Conservation (phyloP, 2,797 vertebrate genomes). For the Megalops cyprinoides region DNA sequence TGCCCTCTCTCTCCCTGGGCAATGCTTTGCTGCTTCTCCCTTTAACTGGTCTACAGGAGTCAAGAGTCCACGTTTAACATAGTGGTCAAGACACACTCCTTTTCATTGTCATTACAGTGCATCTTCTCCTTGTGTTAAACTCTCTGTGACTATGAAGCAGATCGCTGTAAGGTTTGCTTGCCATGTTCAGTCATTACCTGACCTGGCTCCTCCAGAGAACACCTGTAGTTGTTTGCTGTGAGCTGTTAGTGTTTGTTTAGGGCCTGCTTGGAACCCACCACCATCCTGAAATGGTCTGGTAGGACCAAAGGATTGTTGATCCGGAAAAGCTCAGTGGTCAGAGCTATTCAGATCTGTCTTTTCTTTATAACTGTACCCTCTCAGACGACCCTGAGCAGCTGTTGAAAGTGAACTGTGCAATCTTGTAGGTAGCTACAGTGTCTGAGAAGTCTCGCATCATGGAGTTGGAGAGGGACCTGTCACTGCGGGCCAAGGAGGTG, state of each 20-base stretch:
- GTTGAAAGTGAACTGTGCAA: background rate
- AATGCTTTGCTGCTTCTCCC: constrained; percentile 35
- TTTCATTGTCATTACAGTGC: background rate
- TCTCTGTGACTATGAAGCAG: background rate
- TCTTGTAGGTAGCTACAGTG: constrained; percentile 90
- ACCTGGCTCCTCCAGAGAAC: constrained; percentile 28
- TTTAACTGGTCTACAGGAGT: constrained; percentile 2
- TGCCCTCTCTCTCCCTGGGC: constrained; percentile 45
- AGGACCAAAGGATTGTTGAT: background rate
- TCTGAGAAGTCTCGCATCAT: constrained; percentile 96
- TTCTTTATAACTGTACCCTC: background rate
- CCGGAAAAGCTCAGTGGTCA: constrained; percentile 7
- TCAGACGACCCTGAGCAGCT: too few relatives aligned
- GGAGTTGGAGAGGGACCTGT: constrained; percentile 91
- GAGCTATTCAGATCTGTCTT: background rate
- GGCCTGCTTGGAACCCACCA: constrained; percentile 26
- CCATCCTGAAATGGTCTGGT: constrained; percentile 34
- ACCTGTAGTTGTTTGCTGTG: constrained; percentile 4
- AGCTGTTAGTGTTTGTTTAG: constrained; percentile 19
- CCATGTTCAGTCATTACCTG: background rate
- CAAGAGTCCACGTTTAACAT: background rate
- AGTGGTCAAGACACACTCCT: background rate
- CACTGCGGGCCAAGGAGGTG: constrained; percentile 83
- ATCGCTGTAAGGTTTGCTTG: background rate
- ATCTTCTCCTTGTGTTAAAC: background rate